Conservation (phyloP, 2,888 invertebrate species). For the Pseudococcus jackbeardsleyi region DNA sequence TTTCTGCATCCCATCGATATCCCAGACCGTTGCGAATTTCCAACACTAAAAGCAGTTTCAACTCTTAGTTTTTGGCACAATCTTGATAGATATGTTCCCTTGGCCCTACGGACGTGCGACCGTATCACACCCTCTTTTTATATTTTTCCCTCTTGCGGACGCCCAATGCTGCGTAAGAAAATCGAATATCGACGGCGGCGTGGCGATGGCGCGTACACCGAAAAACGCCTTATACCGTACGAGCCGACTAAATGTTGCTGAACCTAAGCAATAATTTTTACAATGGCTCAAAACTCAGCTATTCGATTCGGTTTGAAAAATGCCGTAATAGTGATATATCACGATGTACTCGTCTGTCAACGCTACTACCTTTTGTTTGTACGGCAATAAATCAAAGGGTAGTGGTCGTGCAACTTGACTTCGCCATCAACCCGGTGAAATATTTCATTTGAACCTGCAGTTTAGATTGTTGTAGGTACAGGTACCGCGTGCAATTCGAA, state of each 20-base stretch:
- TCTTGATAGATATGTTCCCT: conserved; percentile 1
- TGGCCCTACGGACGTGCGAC: background rate
- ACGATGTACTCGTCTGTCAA: conserved; percentile 4
- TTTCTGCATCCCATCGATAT: background rate
- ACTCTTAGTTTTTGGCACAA: conserved; percentile 11
- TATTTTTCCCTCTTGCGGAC: background rate
- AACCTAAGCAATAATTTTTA: conserved; percentile 22
- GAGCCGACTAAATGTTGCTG: no score
- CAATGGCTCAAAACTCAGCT: background rate
- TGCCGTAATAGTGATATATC: conserved; percentile 11
- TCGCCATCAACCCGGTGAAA: background rate
- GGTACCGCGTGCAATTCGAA: background rate
- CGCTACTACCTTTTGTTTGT: conserved; percentile 24
- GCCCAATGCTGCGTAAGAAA: background rate
- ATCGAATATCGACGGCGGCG: conserved; percentile 5
- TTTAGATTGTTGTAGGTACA: background rate
- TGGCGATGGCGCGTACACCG: background rate
- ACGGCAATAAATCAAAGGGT: conserved; percentile 17
- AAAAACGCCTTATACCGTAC: background rate
- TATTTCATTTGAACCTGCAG: conserved; percentile 5
- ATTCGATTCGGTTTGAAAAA: background rate
- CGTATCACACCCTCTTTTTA: conserved; percentile 19
- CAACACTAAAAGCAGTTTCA: conserved; percentile 8
- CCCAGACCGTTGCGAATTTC: background rate
- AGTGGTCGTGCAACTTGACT: conserved; percentile 7